These are phyloP conservation scores for Brachypalpus laphriformis DNA, from an alignment of 2,888 invertebrate species.

Conservation along the genomic window DNA sequence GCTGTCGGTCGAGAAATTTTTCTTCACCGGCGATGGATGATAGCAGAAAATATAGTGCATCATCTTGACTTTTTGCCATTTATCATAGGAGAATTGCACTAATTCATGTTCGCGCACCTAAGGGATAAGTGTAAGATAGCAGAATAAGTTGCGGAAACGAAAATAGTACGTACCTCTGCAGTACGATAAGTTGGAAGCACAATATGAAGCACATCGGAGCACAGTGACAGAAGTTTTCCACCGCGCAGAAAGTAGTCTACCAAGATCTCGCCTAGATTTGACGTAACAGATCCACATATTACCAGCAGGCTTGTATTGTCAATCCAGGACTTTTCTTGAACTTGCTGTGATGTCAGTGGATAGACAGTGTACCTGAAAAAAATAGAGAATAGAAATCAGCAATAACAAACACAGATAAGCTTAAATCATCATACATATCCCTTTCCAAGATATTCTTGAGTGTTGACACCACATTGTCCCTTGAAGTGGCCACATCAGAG, in stretches of 20 bases:
- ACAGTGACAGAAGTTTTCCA: constrained; percentile 90
- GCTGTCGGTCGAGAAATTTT: constrained; percentile 91
- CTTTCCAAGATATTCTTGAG: constrained; percentile 88
- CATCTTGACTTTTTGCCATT: constrained; percentile 92
- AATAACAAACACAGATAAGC: not conserved
- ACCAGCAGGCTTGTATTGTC: constrained; percentile 89
- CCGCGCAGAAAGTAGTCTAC: constrained; percentile 89
- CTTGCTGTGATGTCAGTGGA: constrained; percentile 83
- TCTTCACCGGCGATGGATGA: constrained; percentile 92
- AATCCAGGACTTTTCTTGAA: constrained; percentile 80
- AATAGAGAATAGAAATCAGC: not conserved
- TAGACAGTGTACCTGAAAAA: constrained; percentile 86
- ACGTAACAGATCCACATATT: constrained; percentile 89
- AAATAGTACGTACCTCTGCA: constrained; percentile 86
- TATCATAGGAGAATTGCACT: constrained; percentile 92
- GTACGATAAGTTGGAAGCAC: constrained; percentile 92
- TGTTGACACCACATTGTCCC: constrained; percentile 89
- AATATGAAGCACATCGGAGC: constrained; percentile 91
- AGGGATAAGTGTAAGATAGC: constrained; percentile 47
- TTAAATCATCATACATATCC: constrained; percentile 85
- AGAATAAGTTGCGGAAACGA: not conserved
- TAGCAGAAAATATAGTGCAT: constrained; percentile 95
- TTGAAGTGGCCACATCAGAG: constrained; percentile 89
- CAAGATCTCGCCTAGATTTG: constrained; percentile 86
- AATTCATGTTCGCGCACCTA: constrained; percentile 92